phyloP scores from a whole-genome alignment of 35 echinoderm and acorn worm genomes.

The Acanthaster planci region DNA sequence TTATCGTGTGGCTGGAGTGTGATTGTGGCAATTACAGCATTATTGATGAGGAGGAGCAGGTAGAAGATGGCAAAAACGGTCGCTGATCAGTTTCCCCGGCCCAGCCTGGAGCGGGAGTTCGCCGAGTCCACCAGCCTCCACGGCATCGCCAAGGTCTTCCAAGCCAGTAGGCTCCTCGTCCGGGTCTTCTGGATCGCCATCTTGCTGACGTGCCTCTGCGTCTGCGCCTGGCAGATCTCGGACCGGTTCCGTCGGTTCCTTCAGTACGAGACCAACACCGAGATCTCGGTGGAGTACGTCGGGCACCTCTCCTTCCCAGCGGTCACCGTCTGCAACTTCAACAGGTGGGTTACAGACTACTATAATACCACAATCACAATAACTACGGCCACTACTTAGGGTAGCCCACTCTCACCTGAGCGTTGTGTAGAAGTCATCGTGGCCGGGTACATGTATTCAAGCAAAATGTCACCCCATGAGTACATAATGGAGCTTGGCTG shows the following conservation, averaged over 20 bases:
- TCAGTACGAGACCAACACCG: constrained; percentile 11
- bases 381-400: not conserved
- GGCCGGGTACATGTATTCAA: too few relatives aligned
- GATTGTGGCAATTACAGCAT: too few relatives aligned
- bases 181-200: constrained; percentile 3
- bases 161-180: not conserved
- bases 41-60: too few relatives aligned
- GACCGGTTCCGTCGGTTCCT: constrained; percentile 4
- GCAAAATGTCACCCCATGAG: too few relatives aligned
- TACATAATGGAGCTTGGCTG: too few relatives aligned
- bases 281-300: constrained; percentile 11
- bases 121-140: constrained; percentile 29
- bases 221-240: constrained; percentile 25
- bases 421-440: too few relatives aligned
- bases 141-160: not conserved
- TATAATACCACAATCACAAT: too few relatives aligned
- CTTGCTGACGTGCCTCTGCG: constrained; percentile 12
- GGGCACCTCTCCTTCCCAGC: constrained; percentile 31
- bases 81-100: too few relatives aligned
- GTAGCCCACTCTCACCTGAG: not conserved
- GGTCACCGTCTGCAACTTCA: constrained; percentile 50
- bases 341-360: constrained; percentile 47
- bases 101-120: constrained; percentile 22
- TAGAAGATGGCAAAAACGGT: too few relatives aligned
- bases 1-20: too few relatives aligned